phyloP scores from a whole-genome alignment of 2,113 vertebrate species.

The Eudorcas thomsonii region DNA sequence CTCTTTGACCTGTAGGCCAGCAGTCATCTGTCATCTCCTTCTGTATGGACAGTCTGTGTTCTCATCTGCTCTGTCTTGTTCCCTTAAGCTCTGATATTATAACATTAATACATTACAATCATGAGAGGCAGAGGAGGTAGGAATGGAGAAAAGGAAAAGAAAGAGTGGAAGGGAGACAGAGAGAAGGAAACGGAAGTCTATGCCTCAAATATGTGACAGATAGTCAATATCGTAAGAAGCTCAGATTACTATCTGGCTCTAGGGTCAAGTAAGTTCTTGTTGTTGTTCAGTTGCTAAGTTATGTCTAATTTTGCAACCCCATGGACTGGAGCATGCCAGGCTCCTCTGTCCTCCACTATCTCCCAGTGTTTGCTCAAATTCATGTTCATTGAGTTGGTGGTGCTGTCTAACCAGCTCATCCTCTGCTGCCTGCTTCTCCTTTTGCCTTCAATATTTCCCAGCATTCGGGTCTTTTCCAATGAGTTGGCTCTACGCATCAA shows the following conservation, averaged over 20 bases:
- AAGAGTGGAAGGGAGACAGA: too few species aligned
- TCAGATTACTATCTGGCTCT: background rate
- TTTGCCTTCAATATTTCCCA: background rate
- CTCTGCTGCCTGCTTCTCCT: background rate
- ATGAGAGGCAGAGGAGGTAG: background rate
- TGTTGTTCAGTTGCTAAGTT: background rate
- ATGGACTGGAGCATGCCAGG: background rate
- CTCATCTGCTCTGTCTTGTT: background rate
- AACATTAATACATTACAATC: background rate
- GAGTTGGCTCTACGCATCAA: background rate
- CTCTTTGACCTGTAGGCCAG: background rate
- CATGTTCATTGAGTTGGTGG: background rate
- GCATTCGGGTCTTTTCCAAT: background rate
- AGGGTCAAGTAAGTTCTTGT: background rate
- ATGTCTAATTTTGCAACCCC: background rate
- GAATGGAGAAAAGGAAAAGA: background rate
- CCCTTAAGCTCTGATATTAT: background rate
- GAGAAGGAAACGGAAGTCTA: background rate
- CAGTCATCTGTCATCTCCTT: background rate
- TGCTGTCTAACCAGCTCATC: background rate
- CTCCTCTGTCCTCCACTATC: background rate
- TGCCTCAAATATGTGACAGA: background rate
- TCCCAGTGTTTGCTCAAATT: background rate
- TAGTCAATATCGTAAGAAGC: background rate
- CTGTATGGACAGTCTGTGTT: background rate